Base-by-base conservation (phyloP, 2,888 invertebrate species). In the Carcina quercana region DNA sequence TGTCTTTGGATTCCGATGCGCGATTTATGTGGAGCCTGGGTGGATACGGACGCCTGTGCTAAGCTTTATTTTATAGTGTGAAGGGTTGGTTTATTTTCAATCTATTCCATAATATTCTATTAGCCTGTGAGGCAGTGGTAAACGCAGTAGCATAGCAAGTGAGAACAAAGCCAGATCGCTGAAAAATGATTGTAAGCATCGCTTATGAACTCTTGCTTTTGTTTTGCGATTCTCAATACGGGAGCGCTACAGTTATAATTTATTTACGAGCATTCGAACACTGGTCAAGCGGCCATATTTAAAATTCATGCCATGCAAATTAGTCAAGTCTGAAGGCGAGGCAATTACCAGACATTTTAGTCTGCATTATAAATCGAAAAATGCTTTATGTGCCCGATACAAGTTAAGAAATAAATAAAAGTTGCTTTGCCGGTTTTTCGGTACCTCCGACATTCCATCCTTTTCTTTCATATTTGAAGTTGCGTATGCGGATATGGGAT, bases 361-460 rank as follows among this genome's bases (percentile, higher is more conserved):
- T 51, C 53, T 43, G 43, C 42, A 47, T 49, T 50, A 57, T 70
- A 72, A 72, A 72, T 71, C 63, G 60, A 72, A 73, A 71, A 69
- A 68, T 73, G 58, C 50, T 75, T 76, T 73, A 72, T 74, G 65
- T 67, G 61, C 52, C 53, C 53, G 62, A 57, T 64, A 66, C 71
- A 74, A 78, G 79, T 78, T 78, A 78, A 80, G 78, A 80, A 76
- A 80, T 79, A 79, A 75, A 78, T 76, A 75, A 72, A 73, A 72
- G 60, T 59, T 54, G 66, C 53, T 48, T 40, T 51, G 53, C 73
- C 55, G 59, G 68, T 71, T 76, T 69, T 62, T 40, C 47, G 49
- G 43, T 45, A 38, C 37, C 35, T 35, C 39, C 30, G 28, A 39
- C 24, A 8, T 29, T 29, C 25, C 35, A 14, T 65, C 59, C 45